Evolutionary conservation across 1,140 invertebrate species (phyloP).

Genomic region (Riptortus pedestris): DNA sequence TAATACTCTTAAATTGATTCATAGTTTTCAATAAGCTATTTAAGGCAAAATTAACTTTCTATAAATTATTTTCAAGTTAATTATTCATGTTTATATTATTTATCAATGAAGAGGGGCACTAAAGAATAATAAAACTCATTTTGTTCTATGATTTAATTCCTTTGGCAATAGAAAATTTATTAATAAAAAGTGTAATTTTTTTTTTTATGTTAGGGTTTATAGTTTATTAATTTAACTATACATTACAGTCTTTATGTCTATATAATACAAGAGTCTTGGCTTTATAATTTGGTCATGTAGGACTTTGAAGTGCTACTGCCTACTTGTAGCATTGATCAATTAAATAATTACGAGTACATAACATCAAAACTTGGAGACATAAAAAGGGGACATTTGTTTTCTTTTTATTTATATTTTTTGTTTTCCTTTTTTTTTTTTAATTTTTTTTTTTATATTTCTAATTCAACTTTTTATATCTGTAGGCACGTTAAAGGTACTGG

Average conservation of each 20-base stretch:
- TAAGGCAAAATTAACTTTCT: slow-evolving; percentile 13
- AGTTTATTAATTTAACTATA: slow-evolving; percentile 23
- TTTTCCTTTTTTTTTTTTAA: neutral
- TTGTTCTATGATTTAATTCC: slow-evolving; percentile 24
- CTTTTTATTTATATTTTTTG: neutral
- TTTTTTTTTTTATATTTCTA: neutral
- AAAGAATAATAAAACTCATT: slow-evolving; percentile 8
- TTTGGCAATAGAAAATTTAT: slow-evolving; percentile 28
- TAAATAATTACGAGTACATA: slow-evolving; percentile 12
- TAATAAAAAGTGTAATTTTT: slow-evolving; percentile 17
- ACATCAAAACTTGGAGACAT: slow-evolving; percentile 1
- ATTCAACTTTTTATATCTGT: neutral
- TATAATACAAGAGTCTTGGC: slow-evolving; percentile 16
- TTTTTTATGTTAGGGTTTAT: slow-evolving; percentile 5
- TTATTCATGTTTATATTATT: neutral
- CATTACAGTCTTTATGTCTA: slow-evolving; percentile 27
- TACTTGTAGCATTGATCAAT: slow-evolving; percentile 15
- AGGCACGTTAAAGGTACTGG: too few species aligned
- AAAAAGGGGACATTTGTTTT: neutral
- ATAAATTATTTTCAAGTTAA: neutral
- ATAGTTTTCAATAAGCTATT: slow-evolving; percentile 1
- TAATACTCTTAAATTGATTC: neutral
- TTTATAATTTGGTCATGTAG: slow-evolving; percentile 23
- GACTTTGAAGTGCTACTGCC: slow-evolving; percentile 14
- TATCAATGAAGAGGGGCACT: neutral